These are phyloP conservation scores for Neodiprion lecontei DNA, from an alignment of 1,140 invertebrate genomes.

Conservation along the genomic window DNA sequence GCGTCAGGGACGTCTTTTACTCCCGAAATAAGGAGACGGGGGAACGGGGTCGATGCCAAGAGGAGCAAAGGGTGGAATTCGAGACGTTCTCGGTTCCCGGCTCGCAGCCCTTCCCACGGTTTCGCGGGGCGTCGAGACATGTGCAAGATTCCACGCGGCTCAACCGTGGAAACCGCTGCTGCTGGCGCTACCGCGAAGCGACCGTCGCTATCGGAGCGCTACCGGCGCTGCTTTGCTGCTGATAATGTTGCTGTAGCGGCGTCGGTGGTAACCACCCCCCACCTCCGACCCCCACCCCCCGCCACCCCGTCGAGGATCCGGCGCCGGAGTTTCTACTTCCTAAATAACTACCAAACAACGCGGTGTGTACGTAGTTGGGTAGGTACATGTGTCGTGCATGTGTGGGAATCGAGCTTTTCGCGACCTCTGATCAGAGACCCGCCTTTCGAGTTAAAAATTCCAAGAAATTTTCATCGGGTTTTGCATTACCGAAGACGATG, in stretches of 20 bases:
- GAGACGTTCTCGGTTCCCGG: not conserved
- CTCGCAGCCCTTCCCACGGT: not conserved
- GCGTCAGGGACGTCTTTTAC: too few relatives aligned
- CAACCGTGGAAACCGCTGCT: not conserved
- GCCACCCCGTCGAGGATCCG: not conserved
- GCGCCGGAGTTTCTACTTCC: not conserved
- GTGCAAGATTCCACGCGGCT: constrained; percentile 6
- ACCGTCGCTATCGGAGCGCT: not conserved
- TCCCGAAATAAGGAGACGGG: too few relatives aligned
- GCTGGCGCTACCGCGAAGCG: not conserved
- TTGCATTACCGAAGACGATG: too few relatives aligned
- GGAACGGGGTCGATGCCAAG: not conserved
- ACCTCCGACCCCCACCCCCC: too few relatives aligned
- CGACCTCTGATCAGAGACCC: too few relatives aligned
- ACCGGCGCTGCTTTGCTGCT: not conserved
- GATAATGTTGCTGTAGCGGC: not conserved
- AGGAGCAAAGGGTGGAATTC: not conserved
- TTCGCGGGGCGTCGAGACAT: not conserved
- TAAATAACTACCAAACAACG: not conserved
- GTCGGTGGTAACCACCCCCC: not conserved
- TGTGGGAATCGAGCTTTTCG: too few relatives aligned
- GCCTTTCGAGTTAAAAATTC: too few relatives aligned
- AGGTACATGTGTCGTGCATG: too few relatives aligned
- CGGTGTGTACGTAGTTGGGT: not conserved
- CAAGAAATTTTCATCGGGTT: too few relatives aligned